Conservation (phyloP, 2,113 vertebrate genomes). For the Ctenodactylus gundi region DNA sequence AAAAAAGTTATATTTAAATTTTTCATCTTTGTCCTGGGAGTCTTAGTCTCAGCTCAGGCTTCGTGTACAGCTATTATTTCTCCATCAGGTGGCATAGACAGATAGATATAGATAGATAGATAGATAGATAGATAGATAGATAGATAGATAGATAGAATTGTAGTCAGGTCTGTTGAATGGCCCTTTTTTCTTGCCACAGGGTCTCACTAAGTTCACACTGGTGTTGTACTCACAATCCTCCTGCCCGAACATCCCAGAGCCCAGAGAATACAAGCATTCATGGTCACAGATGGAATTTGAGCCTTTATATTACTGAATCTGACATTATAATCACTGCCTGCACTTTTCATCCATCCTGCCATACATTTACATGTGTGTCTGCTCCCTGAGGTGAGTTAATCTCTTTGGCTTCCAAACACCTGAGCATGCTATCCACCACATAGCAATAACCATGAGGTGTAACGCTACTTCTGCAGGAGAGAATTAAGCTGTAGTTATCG, state of each 20-base stretch:
- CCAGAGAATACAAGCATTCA: not conserved
- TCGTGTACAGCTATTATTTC: fast-evolving
- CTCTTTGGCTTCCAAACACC: not conserved
- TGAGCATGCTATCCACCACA: not conserved
- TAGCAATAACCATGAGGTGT: not conserved
- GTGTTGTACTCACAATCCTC: no score
- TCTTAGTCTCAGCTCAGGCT: no score
- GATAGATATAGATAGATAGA: no score
- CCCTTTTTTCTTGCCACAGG: no score
- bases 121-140: no score
- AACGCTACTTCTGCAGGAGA: not conserved
- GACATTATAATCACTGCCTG: no score
- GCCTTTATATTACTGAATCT: not conserved
- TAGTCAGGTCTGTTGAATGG: no score
- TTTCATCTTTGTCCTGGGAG: no score
- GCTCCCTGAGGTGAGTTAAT: not conserved
- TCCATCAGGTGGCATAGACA: no score
- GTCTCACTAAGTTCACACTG: no score
- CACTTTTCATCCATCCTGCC: not conserved
- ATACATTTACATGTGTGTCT: fast-evolving
- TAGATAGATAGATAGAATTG: no score
- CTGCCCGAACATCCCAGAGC: not conserved
- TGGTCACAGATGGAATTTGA: fast-evolving
- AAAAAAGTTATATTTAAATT: no score
- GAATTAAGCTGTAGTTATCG: not conserved